phyloP scores from a whole-genome alignment of 2,888 invertebrate species.

The Hirtodrosophila histrioides region DNA sequence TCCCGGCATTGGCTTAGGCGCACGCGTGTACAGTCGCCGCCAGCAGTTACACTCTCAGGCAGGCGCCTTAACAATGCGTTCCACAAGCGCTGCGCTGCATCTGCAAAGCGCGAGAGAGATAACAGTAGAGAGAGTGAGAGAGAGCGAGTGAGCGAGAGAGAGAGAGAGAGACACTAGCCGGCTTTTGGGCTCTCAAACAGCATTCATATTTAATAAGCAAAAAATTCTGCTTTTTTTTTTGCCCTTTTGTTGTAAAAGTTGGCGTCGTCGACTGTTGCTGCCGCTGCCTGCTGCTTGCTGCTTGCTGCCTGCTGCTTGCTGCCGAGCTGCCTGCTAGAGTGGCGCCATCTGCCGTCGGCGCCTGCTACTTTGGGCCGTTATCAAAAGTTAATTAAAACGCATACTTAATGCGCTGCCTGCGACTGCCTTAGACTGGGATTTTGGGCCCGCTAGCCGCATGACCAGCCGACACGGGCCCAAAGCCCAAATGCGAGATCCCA shows the following conservation, averaged over 20 bases:
- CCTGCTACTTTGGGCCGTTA: constrained; percentile 39
- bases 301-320: constrained; percentile 16
- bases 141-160: background rate
- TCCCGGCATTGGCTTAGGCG: constrained; percentile 55
- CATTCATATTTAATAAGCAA: constrained; percentile 57
- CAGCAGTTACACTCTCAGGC: constrained; percentile 20
- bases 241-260: constrained; percentile 37
- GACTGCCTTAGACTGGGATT: constrained; percentile 33
- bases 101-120: constrained; percentile 44
- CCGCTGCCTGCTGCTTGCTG: constrained; percentile 9
- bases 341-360: constrained; percentile 55
- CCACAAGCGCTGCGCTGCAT: constrained; percentile 53
- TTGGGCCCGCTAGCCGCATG: constrained; percentile 24
- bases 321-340: constrained; percentile 26
- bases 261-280: constrained; percentile 35
- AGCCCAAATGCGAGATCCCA: constrained; percentile 35
- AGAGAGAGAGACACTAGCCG: constrained; percentile 38
- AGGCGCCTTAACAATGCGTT: constrained; percentile 33
- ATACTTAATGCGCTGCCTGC: constrained; percentile 64
- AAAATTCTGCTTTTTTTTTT: constrained; percentile 5
- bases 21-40: constrained; percentile 37
- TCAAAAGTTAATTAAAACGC: constrained; percentile 73
- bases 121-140: constrained; percentile 6
- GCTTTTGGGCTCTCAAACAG: constrained; percentile 59
- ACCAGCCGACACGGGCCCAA: constrained; percentile 33